Conservation (phyloP, 2,888 invertebrate genomes). For the Dichetophora obliterata region DNA sequence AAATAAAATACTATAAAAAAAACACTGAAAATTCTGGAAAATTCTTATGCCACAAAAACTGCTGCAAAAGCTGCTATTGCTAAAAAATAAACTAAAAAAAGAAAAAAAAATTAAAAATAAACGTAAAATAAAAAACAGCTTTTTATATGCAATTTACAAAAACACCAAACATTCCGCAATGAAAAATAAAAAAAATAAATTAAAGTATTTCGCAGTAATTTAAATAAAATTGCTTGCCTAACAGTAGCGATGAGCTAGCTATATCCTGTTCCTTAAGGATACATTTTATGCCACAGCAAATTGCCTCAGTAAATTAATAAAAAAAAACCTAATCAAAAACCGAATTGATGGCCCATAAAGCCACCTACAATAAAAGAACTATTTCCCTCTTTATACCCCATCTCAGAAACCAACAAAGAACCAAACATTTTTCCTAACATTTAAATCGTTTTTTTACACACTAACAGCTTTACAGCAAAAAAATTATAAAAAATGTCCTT, state of each 20-base stretch:
- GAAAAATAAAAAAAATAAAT: neutral
- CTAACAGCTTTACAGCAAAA: neutral
- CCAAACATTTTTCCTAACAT: constrained; percentile 17
- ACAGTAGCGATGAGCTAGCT: no score
- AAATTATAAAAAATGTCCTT: neutral
- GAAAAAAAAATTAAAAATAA: neutral
- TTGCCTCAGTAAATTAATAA: neutral
- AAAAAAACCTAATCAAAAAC: neutral
- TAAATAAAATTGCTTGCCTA: neutral
- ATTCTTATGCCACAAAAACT: constrained; percentile 15
- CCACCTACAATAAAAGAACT: neutral
- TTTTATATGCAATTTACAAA: constrained; percentile 34
- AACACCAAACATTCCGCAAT: neutral
- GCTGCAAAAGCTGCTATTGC: constrained; percentile 14
- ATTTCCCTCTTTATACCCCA: neutral
- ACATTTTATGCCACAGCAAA: neutral
- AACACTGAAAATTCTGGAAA: neutral
- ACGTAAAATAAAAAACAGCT: constrained; percentile 1
- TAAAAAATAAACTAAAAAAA: neutral
- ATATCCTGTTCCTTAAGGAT: no score
- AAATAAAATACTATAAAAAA: no score
- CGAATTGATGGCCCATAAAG: neutral
- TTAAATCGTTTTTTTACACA: neutral
- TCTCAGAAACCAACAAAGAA: neutral
- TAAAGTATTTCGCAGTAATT: neutral